Evolutionary conservation across 2,797 vertebrate genomes (phyloP).

Genomic region (Brotula barbata): DNA sequence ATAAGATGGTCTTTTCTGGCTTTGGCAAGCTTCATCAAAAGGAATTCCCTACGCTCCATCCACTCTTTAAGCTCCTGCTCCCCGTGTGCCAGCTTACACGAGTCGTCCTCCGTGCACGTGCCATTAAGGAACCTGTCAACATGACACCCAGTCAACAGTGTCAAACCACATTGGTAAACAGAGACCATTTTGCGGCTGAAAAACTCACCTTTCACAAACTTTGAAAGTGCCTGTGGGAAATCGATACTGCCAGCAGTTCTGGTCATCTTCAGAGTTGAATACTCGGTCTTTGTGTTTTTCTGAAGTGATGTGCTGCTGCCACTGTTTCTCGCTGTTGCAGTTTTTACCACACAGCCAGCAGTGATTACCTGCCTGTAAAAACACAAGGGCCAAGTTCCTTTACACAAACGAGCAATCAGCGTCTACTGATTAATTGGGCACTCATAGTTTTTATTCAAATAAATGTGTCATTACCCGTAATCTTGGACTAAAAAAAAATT

Average conservation of each 20-base stretch:
- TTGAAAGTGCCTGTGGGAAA: constrained; percentile 94
- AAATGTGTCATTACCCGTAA: not conserved
- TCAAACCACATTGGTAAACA: not conserved
- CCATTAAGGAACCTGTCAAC: constrained; percentile 84
- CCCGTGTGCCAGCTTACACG: constrained; percentile 94
- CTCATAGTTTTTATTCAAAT: not conserved
- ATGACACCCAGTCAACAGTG: constrained; percentile 20
- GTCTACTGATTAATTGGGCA: not conserved
- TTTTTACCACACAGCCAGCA: constrained; percentile 99
- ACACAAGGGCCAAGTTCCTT: constrained; percentile 7
- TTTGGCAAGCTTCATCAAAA: constrained; percentile 97
- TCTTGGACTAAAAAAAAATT: not conserved
- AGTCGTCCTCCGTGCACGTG: constrained; percentile 87
- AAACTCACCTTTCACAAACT: constrained; percentile 90
- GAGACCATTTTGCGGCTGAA: not conserved
- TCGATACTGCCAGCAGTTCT: constrained; percentile 98
- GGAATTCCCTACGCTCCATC: constrained; percentile 92
- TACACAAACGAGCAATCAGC: constrained; percentile 4
- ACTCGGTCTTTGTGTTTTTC: constrained; percentile 98
- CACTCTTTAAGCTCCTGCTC: constrained; percentile 92
- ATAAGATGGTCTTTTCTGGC: constrained; percentile 97
- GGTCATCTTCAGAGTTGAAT: constrained; percentile 96
- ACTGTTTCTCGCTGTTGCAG: constrained; percentile 98
- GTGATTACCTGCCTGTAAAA: constrained; percentile 90
- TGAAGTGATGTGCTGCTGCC: constrained; percentile 98